Conservation (phyloP, 1,140 invertebrate species). For the Drosophila cardini region DNA sequence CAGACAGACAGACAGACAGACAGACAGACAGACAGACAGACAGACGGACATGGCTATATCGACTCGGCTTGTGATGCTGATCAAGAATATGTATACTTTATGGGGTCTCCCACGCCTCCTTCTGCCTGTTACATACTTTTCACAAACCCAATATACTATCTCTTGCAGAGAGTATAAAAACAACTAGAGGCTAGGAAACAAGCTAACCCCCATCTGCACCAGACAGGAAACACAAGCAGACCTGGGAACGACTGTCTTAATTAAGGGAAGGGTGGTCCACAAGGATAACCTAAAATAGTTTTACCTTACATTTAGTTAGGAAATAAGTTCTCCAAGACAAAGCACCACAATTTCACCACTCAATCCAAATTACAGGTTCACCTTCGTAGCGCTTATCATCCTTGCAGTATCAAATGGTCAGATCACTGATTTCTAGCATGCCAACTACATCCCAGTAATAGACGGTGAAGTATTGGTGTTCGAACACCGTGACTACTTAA, state of each 20-base stretch:
- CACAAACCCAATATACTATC: too few species aligned
- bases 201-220: conserved; percentile 17
- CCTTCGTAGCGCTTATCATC: not conserved
- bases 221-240: conserved; percentile 22
- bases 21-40: too few species aligned
- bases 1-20: too few species aligned
- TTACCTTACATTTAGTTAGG: not conserved
- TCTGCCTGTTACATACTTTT: too few species aligned
- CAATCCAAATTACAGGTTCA: not conserved
- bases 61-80: too few species aligned
- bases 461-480: conserved; percentile 1
- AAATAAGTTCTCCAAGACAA: not conserved
- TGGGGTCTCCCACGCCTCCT: too few species aligned
- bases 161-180: too few species aligned
- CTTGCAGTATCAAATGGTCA: not conserved
- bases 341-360: not conserved
- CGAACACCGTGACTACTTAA: conserved; percentile 1
- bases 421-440: conserved; percentile 27
- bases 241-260: conserved; percentile 13
- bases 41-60: too few species aligned
- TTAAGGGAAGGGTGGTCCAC: conserved; percentile 1
- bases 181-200: conserved; percentile 34
- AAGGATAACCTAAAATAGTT: too few species aligned
- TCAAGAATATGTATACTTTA: too few species aligned
- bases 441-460: conserved; percentile 21